Conservation (phyloP, 2,888 invertebrate genomes). For the Nymphalis c-album region DNA sequence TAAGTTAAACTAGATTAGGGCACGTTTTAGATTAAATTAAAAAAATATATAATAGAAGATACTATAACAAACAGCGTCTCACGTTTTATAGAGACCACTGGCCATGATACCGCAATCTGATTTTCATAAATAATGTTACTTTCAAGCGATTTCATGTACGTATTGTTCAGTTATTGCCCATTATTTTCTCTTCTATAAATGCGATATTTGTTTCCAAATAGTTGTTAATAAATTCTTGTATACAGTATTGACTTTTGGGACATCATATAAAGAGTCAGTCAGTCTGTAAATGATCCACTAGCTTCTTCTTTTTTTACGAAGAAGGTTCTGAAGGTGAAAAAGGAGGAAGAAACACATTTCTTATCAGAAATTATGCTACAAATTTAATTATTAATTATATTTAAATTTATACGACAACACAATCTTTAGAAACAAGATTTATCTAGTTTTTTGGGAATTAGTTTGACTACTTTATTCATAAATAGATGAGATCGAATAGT, state of each 20-base stretch:
- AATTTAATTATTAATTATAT: no score
- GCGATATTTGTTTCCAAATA: neutral
- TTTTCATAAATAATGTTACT: slow-evolving; percentile 60
- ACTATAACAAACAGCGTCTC: slow-evolving; percentile 60
- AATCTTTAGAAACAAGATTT: no score
- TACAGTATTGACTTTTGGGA: neutral
- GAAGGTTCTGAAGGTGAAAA: no score
- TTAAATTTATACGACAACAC: no score
- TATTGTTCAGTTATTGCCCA: slow-evolving; percentile 12
- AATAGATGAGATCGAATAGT: no score
- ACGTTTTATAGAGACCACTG: slow-evolving; percentile 61
- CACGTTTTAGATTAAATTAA: neutral
- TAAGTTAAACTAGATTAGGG: neutral
- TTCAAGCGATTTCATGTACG: slow-evolving; percentile 20
- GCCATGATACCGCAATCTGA: slow-evolving; percentile 63
- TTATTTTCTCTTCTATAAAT: slow-evolving; percentile 3
- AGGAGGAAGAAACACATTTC: no score
- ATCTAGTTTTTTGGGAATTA: no score
- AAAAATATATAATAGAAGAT: slow-evolving; percentile 20
- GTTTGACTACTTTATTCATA: no score
- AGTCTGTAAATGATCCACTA: no score
- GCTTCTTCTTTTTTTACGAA: no score
- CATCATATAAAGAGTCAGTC: no score
- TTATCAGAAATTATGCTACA: no score
- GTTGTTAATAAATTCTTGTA: neutral